Evolutionary conservation across 2,113 vertebrate species (phyloP), one percentile per base, ranked within the genome.

Genomic region (Calonectris borealis): DNA sequence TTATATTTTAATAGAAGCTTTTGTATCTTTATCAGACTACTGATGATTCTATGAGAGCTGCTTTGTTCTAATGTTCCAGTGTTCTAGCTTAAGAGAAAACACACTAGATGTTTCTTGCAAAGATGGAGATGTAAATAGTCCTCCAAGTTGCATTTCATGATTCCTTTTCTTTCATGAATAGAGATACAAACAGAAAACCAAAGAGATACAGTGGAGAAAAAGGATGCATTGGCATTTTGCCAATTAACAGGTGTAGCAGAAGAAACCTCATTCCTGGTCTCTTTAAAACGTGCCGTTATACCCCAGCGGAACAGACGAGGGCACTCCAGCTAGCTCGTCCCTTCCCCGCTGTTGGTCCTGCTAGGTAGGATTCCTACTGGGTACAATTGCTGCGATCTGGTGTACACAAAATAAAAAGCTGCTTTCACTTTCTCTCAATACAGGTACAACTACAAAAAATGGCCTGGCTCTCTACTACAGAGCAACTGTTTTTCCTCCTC

Each of bases 361-460:
- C 54, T 24, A 7, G 54, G n/a, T 4, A 32, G 51, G 51, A 18
- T 64, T 32, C 61, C 80, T 40, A 4, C 7, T 1, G 32, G 40
- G 6, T 68, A 5, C 31, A 7, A 14, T 1, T 40, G 40, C 66
- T 8, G 32, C 1, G 5, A 4, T 2, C 27, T 2, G 25, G 31
- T 1, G 8, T 0, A 5, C 3, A 1, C 32, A 2, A n/a, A 65
- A 72, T 3, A 2, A 29, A 88, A 70, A 27, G 3, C 48, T 9
- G 38, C 44, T 76, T 27, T 18, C 18, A 1, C 34, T 36, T 61
- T 20, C 42, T 46, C 26, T 51, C 69, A 3, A 1, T 5, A 16
- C 7, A 1, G 76, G 7, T 15, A n/a, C 20, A 38, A 11, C 16
- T 24, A 34, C 25, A 19, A 27, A 77, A 66, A 65, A 10, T 3